Conservation (phyloP, 2,797 vertebrate species). For the Microchirus variegatus region DNA sequence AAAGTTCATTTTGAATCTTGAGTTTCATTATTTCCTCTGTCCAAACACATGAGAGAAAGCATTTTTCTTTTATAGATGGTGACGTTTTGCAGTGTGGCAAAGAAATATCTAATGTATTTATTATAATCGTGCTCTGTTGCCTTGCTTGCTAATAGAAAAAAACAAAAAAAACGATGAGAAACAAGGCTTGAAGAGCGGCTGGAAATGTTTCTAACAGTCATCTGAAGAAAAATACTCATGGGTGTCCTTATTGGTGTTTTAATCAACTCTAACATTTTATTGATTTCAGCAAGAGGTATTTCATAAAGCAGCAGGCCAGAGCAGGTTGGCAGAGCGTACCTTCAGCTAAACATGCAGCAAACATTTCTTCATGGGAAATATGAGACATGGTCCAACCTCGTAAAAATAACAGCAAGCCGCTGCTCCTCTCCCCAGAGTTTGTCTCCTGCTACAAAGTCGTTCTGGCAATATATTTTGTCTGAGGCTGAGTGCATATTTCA, state of each 20-base stretch:
- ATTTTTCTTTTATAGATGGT: not conserved
- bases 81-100: conserved; percentile 13
- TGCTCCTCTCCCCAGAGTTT: not conserved
- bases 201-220: conserved; percentile 40
- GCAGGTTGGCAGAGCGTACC: conserved; percentile 62
- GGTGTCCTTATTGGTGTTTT: conserved; percentile 75
- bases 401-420: conserved; percentile 13
- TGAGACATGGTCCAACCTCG: conserved; percentile 1
- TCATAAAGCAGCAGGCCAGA: conserved; percentile 72
- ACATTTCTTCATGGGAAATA: conserved; percentile 52
- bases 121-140: conserved; percentile 21
- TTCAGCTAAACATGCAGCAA: conserved; percentile 63
- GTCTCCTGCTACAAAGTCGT: conserved; percentile 1
- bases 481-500: conserved; percentile 31
- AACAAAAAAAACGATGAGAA: conserved; percentile 26
- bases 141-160: conserved; percentile 14
- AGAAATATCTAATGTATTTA: conserved; percentile 18
- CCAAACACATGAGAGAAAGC: not conserved
- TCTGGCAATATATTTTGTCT: conserved; percentile 25
- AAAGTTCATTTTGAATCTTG: not conserved
- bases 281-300: conserved; percentile 71
- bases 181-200: conserved; percentile 29
- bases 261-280: conserved; percentile 78
- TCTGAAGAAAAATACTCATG: conserved; percentile 54
- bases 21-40: conserved; percentile 12